Conservation (phyloP, 30 jellyfish, hydroid and myxozoan species). For the Cassiopea xamachana region DNA sequence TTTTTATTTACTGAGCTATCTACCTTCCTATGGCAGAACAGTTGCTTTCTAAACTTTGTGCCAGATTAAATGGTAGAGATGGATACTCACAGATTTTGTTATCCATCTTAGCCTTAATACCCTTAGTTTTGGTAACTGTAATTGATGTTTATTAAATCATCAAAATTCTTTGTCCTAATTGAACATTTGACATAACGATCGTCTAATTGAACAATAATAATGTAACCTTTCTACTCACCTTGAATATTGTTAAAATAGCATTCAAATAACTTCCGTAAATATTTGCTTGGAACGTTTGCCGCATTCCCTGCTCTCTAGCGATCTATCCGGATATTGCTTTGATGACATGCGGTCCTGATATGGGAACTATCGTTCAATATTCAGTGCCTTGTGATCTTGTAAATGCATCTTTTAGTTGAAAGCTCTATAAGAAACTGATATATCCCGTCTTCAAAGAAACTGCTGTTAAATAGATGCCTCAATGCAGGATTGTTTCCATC, state of each 20-base stretch:
- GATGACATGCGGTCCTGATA: background rate
- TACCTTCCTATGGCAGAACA: no score
- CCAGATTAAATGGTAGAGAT: no score
- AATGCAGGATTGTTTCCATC: background rate
- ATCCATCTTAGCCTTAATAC: background rate
- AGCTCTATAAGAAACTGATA: background rate
- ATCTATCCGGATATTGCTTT: conserved; percentile 6
- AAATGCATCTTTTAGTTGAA: no score
- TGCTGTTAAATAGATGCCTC: background rate
- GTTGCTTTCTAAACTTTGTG: no score
- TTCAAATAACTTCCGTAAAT: conserved; percentile 19
- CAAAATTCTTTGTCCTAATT: background rate
- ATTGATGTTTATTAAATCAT: background rate
- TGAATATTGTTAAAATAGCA: conserved; percentile 7
- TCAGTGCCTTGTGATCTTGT: no score
- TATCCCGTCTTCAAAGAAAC: background rate
- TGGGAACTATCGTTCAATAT: background rate
- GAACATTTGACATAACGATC: background rate
- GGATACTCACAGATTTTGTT: no score
- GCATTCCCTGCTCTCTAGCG: background rate
- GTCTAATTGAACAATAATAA: background rate
- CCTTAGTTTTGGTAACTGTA: background rate
- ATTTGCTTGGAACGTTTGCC: conserved; percentile 14
- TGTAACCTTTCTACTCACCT: background rate
- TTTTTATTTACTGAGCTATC: no score